Conservation (phyloP, 2,113 vertebrate species). For the Dryoscopus gambensis region DNA sequence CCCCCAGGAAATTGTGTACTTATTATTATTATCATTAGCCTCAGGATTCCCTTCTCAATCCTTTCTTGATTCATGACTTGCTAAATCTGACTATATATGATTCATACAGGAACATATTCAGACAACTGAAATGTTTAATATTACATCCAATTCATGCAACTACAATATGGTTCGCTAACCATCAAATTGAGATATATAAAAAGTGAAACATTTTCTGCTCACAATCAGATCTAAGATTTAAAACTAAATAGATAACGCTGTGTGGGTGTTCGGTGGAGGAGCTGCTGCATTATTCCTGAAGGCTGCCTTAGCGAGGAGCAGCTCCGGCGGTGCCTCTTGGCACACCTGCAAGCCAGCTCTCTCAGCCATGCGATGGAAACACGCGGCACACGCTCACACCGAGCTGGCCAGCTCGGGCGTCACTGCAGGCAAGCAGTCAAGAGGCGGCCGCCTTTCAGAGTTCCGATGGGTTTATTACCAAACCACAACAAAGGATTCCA, state of each 20-base stretch:
- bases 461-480: too few relatives aligned
- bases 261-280: too few relatives aligned
- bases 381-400: too few relatives aligned
- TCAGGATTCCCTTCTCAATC: background rate
- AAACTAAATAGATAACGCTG: background rate
- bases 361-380: too few relatives aligned
- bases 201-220: background rate
- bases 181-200: background rate
- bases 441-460: too few relatives aligned
- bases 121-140: background rate
- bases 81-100: background rate
- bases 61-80: background rate
- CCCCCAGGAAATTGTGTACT: background rate
- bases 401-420: too few relatives aligned
- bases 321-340: too few relatives aligned
- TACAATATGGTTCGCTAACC: background rate
- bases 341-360: too few relatives aligned
- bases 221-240: background rate
- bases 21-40: background rate
- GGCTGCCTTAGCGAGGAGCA: too few relatives aligned
- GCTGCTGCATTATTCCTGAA: too few relatives aligned
- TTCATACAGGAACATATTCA: background rate
- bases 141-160: background rate
- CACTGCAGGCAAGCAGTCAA: too few relatives aligned
- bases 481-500: too few relatives aligned